Evolutionary conservation across 2,888 invertebrate genomes (phyloP).

Genomic region (Baccha elongata): DNA sequence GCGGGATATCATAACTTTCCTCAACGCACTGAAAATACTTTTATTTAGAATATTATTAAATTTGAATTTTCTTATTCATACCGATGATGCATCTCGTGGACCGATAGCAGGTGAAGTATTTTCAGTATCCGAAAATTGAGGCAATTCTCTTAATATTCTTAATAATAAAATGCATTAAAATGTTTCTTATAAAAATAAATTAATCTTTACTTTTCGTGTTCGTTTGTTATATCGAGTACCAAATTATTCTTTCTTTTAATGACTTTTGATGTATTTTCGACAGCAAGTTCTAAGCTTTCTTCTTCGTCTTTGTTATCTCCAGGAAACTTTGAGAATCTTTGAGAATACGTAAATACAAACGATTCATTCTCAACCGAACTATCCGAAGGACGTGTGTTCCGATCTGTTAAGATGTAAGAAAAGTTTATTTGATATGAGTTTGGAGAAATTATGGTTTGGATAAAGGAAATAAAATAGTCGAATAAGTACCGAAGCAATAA

Average conservation of each 20-base stretch:
- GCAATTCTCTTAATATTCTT: conserved; percentile 79
- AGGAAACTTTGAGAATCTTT: conserved; percentile 84
- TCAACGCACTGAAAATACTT: conserved; percentile 77
- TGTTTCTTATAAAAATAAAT: not conserved
- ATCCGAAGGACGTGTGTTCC: conserved; percentile 84
- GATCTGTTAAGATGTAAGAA: conserved; percentile 76
- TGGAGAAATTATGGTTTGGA: too few species aligned
- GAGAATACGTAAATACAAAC: conserved; percentile 84
- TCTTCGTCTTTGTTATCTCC: conserved; percentile 76
- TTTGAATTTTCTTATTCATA: conserved; percentile 68
- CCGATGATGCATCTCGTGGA: conserved; percentile 79
- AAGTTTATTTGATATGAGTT: not conserved
- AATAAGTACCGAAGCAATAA: too few species aligned
- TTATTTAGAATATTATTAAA: too few species aligned
- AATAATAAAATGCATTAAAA: conserved; percentile 1
- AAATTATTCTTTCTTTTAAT: conserved; percentile 85
- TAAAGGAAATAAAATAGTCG: not conserved
- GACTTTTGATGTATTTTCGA: conserved; percentile 78
- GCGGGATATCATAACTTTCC: conserved; percentile 88
- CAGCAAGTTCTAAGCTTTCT: conserved; percentile 46
- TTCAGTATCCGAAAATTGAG: conserved; percentile 82
- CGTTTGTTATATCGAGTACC: conserved; percentile 78
- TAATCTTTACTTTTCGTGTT: conserved; percentile 82
- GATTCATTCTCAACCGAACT: conserved; percentile 85
- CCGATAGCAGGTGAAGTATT: conserved; percentile 82